Base-by-base conservation (phyloP, 2,888 invertebrate species). In the Dicyrtoma fusca region DNA sequence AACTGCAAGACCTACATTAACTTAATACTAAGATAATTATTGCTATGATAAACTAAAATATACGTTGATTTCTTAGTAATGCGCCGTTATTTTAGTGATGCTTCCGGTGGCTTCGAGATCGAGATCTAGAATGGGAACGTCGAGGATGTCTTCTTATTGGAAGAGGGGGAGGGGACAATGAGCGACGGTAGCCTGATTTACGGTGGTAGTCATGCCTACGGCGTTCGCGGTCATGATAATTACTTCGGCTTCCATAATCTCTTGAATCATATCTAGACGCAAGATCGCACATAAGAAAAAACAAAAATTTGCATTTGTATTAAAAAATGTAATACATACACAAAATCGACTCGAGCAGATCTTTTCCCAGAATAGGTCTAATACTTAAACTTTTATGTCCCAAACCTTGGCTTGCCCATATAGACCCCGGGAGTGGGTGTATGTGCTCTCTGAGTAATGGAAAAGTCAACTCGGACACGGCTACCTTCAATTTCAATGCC, bases 401-500 rank as follows among this genome's bases (percentile, higher is more conserved):
- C 87, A 34, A 83, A 90, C 89, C 95, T 94, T 1, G 95, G 93
- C 84, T 92, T 93, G 63, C 97, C 97, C 91, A 96, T 94, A 83
- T 97, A 97, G 80, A 97, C 92, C 72, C 97, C 97, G 6, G 97
- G 97, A 5, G 97, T 97, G 13, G 97, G 97, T 0, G 97, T 96
- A 84, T 97, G 97, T 11, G 97, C 94, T 73, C 97, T 13, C 85
- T 95, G 91, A 55, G 97, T 97, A 81, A 97, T 95, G 6, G 97
- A 97, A 85, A 89, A 97, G 85, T 97, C 97, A 11, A 97, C 96
- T 79, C 97, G 88, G 81, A 97, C 96, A 81, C 92, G 89, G 71
- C 96, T 89, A 0, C 94, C 94, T 84, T 97, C 96, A 66, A 97
- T 92, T 85, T 95, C 95, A 88, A 94, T 92, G 70, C 97, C 97